Evolutionary conservation across 2,797 vertebrate genomes (phyloP).

Genomic region (Fringilla coelebs): DNA sequence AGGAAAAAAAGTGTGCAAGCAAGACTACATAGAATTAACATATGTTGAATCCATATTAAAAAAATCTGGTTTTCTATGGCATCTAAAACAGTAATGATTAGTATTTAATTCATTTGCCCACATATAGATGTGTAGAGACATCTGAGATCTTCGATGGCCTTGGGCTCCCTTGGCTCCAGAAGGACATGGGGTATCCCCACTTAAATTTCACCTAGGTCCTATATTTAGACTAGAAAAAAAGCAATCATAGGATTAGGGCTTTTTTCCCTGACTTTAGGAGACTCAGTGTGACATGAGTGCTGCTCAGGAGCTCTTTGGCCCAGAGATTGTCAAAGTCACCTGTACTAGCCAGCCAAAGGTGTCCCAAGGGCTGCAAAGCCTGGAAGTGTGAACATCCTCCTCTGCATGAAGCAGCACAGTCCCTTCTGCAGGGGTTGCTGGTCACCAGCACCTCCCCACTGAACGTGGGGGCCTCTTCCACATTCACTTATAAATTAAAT

Average conservation of each 20-base stretch:
- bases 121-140: not conserved
- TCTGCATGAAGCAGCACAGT: not conserved
- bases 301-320: not conserved
- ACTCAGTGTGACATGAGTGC: not conserved
- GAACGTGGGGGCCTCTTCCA: rapidly evolving
- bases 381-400: not conserved
- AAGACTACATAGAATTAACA: not conserved
- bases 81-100: not conserved
- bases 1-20: not conserved
- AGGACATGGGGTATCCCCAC: not conserved
- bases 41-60: not conserved
- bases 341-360: not conserved
- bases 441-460: not conserved
- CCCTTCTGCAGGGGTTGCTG: not conserved
- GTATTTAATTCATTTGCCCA: not conserved
- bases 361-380: not conserved
- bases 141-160: rapidly evolving
- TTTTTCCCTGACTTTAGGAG: not conserved
- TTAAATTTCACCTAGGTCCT: not conserved
- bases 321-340: not conserved
- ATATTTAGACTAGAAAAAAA: not conserved
- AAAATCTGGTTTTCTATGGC: not conserved
- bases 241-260: too few relatives aligned
- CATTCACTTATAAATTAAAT: not conserved
- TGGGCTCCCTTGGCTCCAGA: not conserved